Conservation (phyloP, 1,140 invertebrate species). For the Achatina immaculata region DNA sequence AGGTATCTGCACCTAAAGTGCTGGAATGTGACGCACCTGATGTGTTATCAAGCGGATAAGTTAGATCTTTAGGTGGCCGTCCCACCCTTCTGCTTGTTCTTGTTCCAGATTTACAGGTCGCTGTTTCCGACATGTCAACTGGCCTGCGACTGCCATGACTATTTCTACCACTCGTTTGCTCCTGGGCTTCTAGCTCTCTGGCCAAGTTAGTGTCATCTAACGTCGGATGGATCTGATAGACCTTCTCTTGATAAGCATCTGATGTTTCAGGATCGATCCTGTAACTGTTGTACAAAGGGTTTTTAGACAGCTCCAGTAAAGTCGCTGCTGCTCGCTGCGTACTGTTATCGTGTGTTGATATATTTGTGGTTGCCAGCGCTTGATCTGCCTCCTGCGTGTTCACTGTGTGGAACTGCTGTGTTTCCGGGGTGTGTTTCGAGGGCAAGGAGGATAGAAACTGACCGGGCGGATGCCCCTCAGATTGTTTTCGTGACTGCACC, state of each 20-base stretch:
- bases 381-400: neutral
- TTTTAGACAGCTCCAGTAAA: constrained; percentile 1
- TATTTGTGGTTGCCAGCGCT: neutral
- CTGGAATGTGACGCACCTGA: neutral
- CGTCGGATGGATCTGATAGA: constrained; percentile 12
- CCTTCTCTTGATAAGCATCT: constrained; percentile 5
- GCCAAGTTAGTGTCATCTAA: neutral
- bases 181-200: neutral
- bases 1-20: neutral
- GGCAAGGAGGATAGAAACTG: neutral
- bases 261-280: constrained; percentile 21
- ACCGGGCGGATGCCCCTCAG: neutral
- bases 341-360: neutral
- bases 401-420: neutral
- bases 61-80: constrained; percentile 12
- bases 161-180: neutral
- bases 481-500: neutral
- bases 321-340: constrained; percentile 10
- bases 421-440: neutral
- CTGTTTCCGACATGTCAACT: neutral
- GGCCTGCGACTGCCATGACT: neutral
- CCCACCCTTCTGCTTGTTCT: constrained; percentile 5
- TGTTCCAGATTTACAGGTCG: neutral
- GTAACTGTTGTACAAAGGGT: neutral
- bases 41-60: neutral